Percentiles rank a stretch among this genome's conserved stretches.
Evolutionary conservation across 2,797 vertebrate genomes (phyloP).

Genomic region (Discoglossus pictus): DNA sequence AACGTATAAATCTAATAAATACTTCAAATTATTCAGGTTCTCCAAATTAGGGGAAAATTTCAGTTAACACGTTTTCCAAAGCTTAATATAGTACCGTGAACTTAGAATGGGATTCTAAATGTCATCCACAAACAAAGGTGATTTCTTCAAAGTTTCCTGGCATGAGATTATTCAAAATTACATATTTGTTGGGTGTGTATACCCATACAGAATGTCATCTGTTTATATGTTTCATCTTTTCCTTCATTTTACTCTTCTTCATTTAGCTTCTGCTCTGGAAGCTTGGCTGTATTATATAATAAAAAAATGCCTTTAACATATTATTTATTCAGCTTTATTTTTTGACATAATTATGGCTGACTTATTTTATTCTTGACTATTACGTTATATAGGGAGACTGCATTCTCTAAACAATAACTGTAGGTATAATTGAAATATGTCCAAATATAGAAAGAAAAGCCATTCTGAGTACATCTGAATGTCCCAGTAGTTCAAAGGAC

Average conservation of each 20-base stretch:
- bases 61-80: neutral
- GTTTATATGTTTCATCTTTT: conserved; percentile 39
- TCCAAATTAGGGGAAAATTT: conserved; percentile 19
- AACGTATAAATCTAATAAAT: too few species aligned
- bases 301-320: conserved; percentile 8
- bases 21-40: conserved; percentile 14
- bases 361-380: too few species aligned
- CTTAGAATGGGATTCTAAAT: conserved; percentile 19
- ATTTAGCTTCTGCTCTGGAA: conserved; percentile 17
- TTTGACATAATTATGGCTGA: too few species aligned
- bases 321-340: neutral
- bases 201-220: conserved; percentile 20
- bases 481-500: too few species aligned
- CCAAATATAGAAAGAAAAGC: too few species aligned
- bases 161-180: conserved; percentile 15
- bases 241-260: conserved; percentile 5
- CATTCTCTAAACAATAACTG: too few species aligned
- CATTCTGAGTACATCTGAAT: too few species aligned
- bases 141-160: conserved; percentile 33
- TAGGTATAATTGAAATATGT: too few species aligned
- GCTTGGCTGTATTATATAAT: conserved; percentile 12
- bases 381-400: too few species aligned
- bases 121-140: conserved; percentile 35
- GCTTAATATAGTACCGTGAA: conserved; percentile 16
- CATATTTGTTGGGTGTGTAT: conserved; percentile 35